Conservation (phyloP, 2,113 vertebrate species). For the Pseudopodoces humilis region DNA sequence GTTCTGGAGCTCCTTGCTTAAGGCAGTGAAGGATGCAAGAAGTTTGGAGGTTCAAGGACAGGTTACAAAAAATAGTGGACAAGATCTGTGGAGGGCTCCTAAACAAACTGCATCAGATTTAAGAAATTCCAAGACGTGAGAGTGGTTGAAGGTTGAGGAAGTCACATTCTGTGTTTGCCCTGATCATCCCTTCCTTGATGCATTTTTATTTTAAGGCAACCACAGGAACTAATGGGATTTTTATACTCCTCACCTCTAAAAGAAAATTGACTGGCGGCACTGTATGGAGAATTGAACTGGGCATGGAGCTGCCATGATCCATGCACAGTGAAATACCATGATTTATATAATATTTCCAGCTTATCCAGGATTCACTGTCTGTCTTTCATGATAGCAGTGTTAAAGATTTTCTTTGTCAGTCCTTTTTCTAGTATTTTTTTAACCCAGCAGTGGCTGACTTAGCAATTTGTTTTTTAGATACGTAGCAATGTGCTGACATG, state of each 20-base stretch:
- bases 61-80: neutral
- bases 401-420: neutral
- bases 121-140: neutral
- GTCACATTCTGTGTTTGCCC: neutral
- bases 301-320: neutral
- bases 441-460: neutral
- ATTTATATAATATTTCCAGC: neutral
- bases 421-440: neutral
- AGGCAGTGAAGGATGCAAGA: neutral
- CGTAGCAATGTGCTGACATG: neutral
- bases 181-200: neutral
- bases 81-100: neutral
- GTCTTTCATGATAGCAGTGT: neutral
- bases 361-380: neutral
- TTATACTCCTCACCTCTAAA: neutral
- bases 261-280: neutral
- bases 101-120: neutral
- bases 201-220: neutral
- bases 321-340: neutral
- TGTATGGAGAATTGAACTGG: neutral
- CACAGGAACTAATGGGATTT: neutral
- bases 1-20: neutral
- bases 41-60: neutral
- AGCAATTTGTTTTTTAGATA: neutral
- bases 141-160: neutral